Percentiles rank a stretch among this genome's conserved stretches.
Evolutionary conservation across 1,140 invertebrate species (phyloP).

Genomic region (Proales similis): DNA sequence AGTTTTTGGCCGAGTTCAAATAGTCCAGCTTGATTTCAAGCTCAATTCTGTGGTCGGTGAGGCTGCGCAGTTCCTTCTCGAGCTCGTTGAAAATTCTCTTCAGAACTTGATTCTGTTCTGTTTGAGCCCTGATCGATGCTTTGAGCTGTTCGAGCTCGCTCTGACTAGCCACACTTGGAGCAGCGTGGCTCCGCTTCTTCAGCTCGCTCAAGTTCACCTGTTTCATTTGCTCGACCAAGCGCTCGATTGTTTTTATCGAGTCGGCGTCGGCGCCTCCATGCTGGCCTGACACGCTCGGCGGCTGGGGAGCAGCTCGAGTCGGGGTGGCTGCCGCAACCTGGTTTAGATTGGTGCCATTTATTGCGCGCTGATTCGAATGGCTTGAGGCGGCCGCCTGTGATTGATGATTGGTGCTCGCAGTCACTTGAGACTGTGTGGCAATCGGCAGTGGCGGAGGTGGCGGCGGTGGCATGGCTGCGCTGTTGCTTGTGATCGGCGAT

Average conservation of each 20-base stretch:
- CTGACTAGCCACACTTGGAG: not conserved
- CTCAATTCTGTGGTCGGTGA: slow-evolving; percentile 14
- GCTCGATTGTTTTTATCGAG: not conserved
- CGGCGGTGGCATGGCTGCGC: not conserved
- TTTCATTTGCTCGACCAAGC: slow-evolving; percentile 6
- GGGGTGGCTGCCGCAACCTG: not conserved
- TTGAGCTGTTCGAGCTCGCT: not conserved
- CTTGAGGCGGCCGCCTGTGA: not conserved
- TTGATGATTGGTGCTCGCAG: slow-evolving; percentile 10
- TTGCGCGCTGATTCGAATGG: too few relatives aligned
- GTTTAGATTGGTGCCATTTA: not conserved
- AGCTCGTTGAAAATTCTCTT: slow-evolving; percentile 22
- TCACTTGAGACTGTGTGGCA: too few relatives aligned
- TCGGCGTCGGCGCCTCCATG: too few relatives aligned
- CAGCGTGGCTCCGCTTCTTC: not conserved
- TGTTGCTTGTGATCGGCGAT: not conserved
- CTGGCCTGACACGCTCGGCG: not conserved
- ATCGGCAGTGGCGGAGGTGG: slow-evolving; percentile 11
- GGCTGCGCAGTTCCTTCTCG: slow-evolving; percentile 1
- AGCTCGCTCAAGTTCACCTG: not conserved
- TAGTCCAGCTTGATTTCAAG: slow-evolving; percentile 34
- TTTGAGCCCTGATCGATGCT: slow-evolving; percentile 13
- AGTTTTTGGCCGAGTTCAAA: not conserved
- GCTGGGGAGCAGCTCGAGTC: not conserved
- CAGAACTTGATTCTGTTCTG: slow-evolving; percentile 25